Conservation (phyloP, 2,113 vertebrate species). For the Ellobius talpinus region DNA sequence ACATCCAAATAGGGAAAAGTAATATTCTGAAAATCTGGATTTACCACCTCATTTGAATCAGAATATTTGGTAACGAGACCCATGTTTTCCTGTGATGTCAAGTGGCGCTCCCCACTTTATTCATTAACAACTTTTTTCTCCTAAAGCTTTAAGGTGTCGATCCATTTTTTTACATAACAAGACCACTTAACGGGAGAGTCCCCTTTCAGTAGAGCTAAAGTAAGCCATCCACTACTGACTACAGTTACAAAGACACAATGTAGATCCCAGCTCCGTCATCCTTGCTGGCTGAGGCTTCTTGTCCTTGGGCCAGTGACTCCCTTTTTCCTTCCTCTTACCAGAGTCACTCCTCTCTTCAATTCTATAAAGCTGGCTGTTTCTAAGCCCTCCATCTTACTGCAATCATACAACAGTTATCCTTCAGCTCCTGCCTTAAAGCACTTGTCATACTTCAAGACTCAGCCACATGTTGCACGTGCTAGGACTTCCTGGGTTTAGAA, state of each 20-base stretch:
- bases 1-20: not conserved
- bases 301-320: too few relatives aligned
- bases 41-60: conserved; percentile 44
- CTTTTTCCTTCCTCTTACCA: not conserved
- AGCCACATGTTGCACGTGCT: not conserved
- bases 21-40: not conserved
- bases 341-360: too few relatives aligned
- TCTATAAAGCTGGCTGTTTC: not conserved
- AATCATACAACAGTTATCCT: not conserved
- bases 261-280: not conserved
- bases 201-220: not conserved
- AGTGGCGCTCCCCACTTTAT: not conserved
- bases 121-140: not conserved
- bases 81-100: not conserved
- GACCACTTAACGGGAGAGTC: not conserved
- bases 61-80: not conserved
- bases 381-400: not conserved
- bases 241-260: not conserved
- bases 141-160: not conserved
- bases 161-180: not conserved
- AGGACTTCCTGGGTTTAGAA: not conserved
- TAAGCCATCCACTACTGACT: not conserved
- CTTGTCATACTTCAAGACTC: not conserved
- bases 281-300: not conserved
- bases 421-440: not conserved